phyloP scores from a whole-genome alignment of 2,888 invertebrate species.

The Autographa pulchrina region DNA sequence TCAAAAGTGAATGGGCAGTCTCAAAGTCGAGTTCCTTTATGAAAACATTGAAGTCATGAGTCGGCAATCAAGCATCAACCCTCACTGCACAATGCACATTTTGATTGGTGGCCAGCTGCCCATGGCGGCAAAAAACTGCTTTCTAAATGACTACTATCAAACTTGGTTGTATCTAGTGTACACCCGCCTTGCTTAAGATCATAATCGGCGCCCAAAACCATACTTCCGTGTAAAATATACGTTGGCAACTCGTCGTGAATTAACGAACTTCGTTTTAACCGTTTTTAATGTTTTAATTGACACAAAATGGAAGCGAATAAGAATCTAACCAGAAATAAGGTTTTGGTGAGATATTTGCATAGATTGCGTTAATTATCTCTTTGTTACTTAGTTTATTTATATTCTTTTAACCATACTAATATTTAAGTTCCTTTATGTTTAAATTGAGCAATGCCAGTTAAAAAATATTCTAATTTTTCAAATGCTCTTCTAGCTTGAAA shows the following conservation, averaged over 20 bases:
- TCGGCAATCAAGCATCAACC: constrained; percentile 80
- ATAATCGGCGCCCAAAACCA: constrained; percentile 75
- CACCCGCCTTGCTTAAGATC: constrained; percentile 80
- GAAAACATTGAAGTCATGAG: constrained; percentile 76
- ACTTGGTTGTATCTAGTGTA: constrained; percentile 65
- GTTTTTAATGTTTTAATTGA: constrained; percentile 36
- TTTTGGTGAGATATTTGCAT: not conserved
- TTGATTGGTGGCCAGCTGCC: constrained; percentile 86
- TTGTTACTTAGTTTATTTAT: constrained; percentile 38
- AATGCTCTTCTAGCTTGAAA: constrained; percentile 30
- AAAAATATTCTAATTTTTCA: no score
- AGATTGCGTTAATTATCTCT: constrained; percentile 14
- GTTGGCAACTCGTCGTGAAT: constrained; percentile 65
- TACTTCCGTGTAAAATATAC: constrained; percentile 79
- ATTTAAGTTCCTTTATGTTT: no score
- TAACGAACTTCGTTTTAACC: constrained; percentile 58
- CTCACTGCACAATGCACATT: constrained; percentile 82
- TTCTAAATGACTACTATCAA: constrained; percentile 85
- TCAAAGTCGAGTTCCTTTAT: constrained; percentile 62
- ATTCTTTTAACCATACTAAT: no score
- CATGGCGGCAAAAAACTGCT: constrained; percentile 83
- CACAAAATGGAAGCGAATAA: constrained; percentile 35
- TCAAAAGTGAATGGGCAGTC: constrained; percentile 49
- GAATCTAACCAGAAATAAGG: constrained; percentile 46
- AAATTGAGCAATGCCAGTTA: no score